Conservation (phyloP, 1,140 invertebrate genomes). For the Lethocerus indicus region DNA sequence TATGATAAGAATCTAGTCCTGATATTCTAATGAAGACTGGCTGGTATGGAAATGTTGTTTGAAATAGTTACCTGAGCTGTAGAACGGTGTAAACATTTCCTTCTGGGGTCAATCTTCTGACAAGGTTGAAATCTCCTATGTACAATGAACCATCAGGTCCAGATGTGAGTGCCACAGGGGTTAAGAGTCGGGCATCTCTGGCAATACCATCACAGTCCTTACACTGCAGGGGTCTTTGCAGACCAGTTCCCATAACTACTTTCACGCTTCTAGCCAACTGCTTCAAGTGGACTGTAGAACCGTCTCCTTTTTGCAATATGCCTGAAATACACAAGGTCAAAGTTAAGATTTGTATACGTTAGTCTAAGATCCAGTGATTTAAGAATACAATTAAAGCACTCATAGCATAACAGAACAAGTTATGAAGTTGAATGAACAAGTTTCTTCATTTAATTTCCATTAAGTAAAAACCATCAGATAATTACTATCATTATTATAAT, state of each 20-base stretch:
- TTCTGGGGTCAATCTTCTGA: constrained; percentile 80
- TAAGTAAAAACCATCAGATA: no score
- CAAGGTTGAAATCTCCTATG: constrained; percentile 92
- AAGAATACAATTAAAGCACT: no score
- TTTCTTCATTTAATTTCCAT: neutral
- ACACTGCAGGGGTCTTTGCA: constrained; percentile 58
- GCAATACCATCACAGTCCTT: constrained; percentile 73
- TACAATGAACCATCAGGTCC: constrained; percentile 92
- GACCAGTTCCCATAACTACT: constrained; percentile 84
- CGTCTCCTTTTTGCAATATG: constrained; percentile 91
- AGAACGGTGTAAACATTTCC: constrained; percentile 83
- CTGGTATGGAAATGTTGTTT: neutral
- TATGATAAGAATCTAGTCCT: no score
- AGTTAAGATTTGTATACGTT: neutral
- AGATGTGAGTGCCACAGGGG: constrained; percentile 81
- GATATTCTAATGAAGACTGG: neutral
- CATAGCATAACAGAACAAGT: no score
- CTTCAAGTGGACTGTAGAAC: constrained; percentile 81
- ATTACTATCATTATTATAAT: neutral
- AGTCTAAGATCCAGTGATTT: no score
- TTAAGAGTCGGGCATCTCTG: constrained; percentile 69
- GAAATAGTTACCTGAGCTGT: constrained; percentile 54
- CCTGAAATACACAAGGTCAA: constrained; percentile 23
- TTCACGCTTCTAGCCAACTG: constrained; percentile 78
- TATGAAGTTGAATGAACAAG: no score